Evolutionary conservation across 2,888 invertebrate species (phyloP).

Genomic region (Euphydryas editha): DNA sequence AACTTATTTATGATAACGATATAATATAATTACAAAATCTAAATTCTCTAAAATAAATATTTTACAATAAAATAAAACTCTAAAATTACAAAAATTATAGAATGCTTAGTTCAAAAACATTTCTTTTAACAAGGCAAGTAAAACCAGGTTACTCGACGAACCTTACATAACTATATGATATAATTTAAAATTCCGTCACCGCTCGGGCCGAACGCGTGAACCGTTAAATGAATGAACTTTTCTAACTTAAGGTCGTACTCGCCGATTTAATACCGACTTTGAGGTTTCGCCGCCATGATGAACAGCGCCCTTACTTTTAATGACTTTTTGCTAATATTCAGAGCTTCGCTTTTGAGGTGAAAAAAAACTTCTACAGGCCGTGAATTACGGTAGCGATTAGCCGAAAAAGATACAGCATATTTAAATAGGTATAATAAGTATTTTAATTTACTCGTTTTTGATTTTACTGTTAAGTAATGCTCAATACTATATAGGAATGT

Average conservation of each 20-base stretch:
- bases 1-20: no score
- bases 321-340: constrained; percentile 83
- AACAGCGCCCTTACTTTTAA: constrained; percentile 81
- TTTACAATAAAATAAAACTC: no score
- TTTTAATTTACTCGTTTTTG: not conserved
- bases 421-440: constrained; percentile 14
- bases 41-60: no score
- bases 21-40: no score
- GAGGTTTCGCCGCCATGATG: constrained; percentile 71
- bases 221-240: constrained; percentile 84
- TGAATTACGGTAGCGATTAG: constrained; percentile 60
- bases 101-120: not conserved
- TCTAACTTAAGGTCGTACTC: constrained; percentile 74
- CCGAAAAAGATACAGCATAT: constrained; percentile 43
- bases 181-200: constrained; percentile 72
- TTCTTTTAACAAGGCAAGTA: constrained; percentile 2
- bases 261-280: constrained; percentile 76
- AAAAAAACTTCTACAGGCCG: constrained; percentile 58
- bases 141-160: constrained; percentile 26
- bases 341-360: constrained; percentile 61
- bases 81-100: no score
- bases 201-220: constrained; percentile 63
- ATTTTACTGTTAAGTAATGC: not conserved
- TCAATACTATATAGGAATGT: no score
- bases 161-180: constrained; percentile 48